phyloP scores from a whole-genome alignment of 30 jellyfish, hydroid and myxozoan species.

The Haliclystus octoradiatus region DNA sequence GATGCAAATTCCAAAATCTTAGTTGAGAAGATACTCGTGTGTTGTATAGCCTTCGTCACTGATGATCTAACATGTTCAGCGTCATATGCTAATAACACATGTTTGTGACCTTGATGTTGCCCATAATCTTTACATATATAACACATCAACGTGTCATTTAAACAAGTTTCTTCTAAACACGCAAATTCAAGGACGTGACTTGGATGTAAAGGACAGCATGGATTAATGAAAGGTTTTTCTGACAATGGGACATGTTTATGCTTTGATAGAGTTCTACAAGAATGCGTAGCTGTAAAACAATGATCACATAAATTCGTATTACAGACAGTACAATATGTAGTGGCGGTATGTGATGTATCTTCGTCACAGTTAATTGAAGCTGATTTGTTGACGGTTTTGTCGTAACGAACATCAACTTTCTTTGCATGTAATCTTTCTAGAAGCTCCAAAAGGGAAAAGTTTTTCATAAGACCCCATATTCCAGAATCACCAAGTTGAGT shows the following conservation, averaged over 20 bases:
- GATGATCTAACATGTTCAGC: conserved; percentile 84
- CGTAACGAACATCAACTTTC: conserved; percentile 8
- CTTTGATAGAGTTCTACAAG: conserved; percentile 58
- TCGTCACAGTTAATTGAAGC: conserved; percentile 61
- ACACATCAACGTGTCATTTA: conserved; percentile 78
- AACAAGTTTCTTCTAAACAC: conserved; percentile 82
- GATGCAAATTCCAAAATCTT: conserved; percentile 74
- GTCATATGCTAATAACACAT: conserved; percentile 69
- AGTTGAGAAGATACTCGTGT: conserved; percentile 65
- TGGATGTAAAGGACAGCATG: conserved; percentile 86
- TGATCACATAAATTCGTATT: conserved; percentile 63
- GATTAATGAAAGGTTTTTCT: conserved; percentile 78
- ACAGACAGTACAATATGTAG: conserved; percentile 72
- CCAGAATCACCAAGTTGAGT: conserved; percentile 88
- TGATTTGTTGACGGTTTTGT: conserved; percentile 5
- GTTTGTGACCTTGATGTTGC: conserved; percentile 89
- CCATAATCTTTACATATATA: conserved; percentile 96
- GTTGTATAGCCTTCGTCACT: conserved; percentile 68
- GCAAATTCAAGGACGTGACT: conserved; percentile 90
- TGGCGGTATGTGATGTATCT: conserved; percentile 62
- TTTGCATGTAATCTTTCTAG: conserved; percentile 55
- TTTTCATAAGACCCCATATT: conserved; percentile 89
- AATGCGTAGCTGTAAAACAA: conserved; percentile 59
- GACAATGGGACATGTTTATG: conserved; percentile 70
- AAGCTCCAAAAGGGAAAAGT: conserved; percentile 72